Percentiles rank a stretch among this genome's conserved stretches.
These are phyloP conservation scores for Drosophila incognita DNA, from an alignment of 2,888 invertebrate genomes.

Conservation along the genomic window DNA sequence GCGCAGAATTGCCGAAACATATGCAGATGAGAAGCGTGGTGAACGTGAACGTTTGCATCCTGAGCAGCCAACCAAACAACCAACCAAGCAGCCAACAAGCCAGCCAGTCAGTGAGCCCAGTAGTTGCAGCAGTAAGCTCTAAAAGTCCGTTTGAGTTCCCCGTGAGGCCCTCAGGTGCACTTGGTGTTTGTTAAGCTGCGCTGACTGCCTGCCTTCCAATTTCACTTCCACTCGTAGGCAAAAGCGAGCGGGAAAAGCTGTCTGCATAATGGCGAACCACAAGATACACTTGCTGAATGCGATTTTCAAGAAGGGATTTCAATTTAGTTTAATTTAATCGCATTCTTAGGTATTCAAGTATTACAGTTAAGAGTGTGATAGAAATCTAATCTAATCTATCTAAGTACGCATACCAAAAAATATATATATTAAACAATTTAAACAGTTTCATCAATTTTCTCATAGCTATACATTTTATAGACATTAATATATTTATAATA, in stretches of 20 bases:
- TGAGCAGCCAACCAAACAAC: slow-evolving; percentile 45
- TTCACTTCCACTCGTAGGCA: slow-evolving; percentile 27
- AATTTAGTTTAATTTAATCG: neutral
- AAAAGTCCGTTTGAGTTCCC: slow-evolving; percentile 47
- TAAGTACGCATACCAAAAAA: too few species aligned
- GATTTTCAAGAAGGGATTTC: neutral
- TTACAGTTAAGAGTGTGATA: neutral
- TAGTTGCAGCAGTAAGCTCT: slow-evolving; percentile 37
- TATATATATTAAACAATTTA: too few species aligned
- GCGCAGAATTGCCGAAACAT: slow-evolving; percentile 78
- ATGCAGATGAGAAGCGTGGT: slow-evolving; percentile 73
- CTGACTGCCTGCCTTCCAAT: slow-evolving; percentile 43
- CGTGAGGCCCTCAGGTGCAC: slow-evolving; percentile 72
- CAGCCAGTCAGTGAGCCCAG: slow-evolving; percentile 15
- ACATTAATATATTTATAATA: neutral
- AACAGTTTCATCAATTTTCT: too few species aligned
- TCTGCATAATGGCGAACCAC: neutral
- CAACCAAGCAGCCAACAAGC: slow-evolving; percentile 9
- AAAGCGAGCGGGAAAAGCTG: slow-evolving; percentile 5
- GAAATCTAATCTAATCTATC: neutral
- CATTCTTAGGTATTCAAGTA: neutral
- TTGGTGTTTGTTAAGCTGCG: slow-evolving; percentile 53
- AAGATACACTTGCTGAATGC: slow-evolving; percentile 31
- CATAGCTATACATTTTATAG: neutral
- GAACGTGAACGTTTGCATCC: slow-evolving; percentile 54